A percentile compares a stretch with the other conserved stretches of the same genome.
These are phyloP conservation scores for Mylabris sibirica DNA, from an alignment of 2,888 invertebrate genomes.

Conservation along the genomic window DNA sequence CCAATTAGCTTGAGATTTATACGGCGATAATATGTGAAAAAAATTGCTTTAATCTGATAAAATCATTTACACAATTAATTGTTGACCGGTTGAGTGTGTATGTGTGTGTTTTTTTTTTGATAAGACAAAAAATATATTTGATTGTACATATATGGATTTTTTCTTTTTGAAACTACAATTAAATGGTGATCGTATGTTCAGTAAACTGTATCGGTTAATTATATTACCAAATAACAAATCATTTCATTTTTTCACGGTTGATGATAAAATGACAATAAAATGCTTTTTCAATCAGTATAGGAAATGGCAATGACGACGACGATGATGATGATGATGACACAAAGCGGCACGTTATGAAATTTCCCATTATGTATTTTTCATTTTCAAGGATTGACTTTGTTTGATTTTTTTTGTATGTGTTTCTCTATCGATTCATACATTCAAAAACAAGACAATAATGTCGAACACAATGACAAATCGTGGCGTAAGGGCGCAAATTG, in stretches of 20 bases:
- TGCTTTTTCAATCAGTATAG: slow-evolving; percentile 51
- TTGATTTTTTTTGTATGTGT: background rate
- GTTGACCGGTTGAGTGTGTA: background rate
- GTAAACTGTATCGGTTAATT: slow-evolving; percentile 55
- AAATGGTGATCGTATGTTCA: slow-evolving; percentile 43
- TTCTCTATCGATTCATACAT: background rate
- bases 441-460: background rate
- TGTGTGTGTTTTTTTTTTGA: too few relatives aligned
- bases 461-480: background rate
- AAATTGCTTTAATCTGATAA: background rate
- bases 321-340: slow-evolving; percentile 25
- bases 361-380: slow-evolving; percentile 38
- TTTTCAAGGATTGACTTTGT: slow-evolving; percentile 47
- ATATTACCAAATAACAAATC: slow-evolving; percentile 52
- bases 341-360: slow-evolving; percentile 39
- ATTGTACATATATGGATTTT: background rate
- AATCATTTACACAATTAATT: background rate
- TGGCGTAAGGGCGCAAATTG: background rate
- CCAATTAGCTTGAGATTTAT: background rate
- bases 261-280: slow-evolving; percentile 50
- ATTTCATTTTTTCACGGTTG: slow-evolving; percentile 52
- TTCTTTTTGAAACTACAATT: slow-evolving; percentile 21
- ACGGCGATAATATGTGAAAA: background rate
- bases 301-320: slow-evolving; percentile 47
- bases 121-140: too few relatives aligned